Evolutionary conservation across 2,797 vertebrate genomes (phyloP).

Genomic region (Xenopus petersii): DNA sequence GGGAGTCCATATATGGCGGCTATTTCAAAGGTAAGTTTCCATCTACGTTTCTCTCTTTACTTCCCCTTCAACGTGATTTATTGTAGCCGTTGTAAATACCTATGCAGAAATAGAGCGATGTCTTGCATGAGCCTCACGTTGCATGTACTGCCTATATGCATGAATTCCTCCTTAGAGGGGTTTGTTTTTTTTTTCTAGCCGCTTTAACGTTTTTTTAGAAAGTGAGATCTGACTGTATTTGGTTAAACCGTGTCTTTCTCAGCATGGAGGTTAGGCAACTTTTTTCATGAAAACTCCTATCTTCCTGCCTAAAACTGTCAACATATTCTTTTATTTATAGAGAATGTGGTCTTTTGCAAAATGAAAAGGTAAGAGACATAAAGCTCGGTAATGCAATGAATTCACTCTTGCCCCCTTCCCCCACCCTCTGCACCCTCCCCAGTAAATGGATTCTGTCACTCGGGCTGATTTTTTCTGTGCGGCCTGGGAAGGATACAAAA

Average conservation of each 20-base stretch:
- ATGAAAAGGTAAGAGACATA: constrained; percentile 99
- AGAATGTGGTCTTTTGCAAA: constrained; percentile 99
- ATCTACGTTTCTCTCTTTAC: constrained; percentile 44
- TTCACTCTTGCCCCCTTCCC: constrained; percentile 74
- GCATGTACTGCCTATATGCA: constrained; percentile 80
- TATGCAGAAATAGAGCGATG: constrained; percentile 65
- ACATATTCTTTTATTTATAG: constrained; percentile 99
- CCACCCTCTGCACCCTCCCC: constrained; percentile 71
- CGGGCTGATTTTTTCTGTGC: constrained; percentile 60
- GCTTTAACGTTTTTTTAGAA: constrained; percentile 63
- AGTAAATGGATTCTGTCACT: constrained; percentile 65
- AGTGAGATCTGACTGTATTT: constrained; percentile 72
- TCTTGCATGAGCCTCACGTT: constrained; percentile 81
- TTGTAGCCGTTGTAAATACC: constrained; percentile 51
- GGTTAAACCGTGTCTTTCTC: constrained; percentile 77
- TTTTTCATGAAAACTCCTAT: constrained; percentile 95
- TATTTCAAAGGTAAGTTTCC: constrained; percentile 95
- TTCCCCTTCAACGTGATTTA: constrained; percentile 22
- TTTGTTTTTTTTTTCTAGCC: constrained; percentile 63
- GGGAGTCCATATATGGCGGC: constrained; percentile 96
- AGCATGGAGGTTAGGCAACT: constrained; percentile 98
- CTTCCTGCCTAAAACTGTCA: constrained; percentile 99
- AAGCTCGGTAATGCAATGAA: constrained; percentile 89
- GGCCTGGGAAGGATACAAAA: constrained; percentile 53
- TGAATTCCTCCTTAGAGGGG: constrained; percentile 59